Percentiles rank a stretch among this genome's conserved stretches.
Conservation (phyloP, 2,113 vertebrate species). For the Stegostoma tigrinum region DNA sequence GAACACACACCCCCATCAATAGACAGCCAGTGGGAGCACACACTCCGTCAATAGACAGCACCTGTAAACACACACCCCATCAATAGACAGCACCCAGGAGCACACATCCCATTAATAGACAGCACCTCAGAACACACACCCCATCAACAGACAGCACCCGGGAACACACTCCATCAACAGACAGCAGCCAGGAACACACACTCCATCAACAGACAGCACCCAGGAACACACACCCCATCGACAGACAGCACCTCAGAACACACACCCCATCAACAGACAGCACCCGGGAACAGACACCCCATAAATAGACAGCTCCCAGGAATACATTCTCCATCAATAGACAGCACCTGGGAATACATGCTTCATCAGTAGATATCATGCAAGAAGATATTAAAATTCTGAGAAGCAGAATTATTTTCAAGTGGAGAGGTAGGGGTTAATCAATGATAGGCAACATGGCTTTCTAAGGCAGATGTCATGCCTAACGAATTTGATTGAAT, state of each 20-base stretch:
- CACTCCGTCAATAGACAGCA: neutral
- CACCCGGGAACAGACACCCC: too few species aligned
- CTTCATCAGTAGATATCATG: too few species aligned
- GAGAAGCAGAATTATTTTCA: too few species aligned
- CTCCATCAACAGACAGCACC: neutral
- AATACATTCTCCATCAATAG: too few species aligned
- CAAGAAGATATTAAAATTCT: too few species aligned
- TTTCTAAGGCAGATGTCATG: too few species aligned
- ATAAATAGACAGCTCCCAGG: too few species aligned
- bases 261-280: neutral
- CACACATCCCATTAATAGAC: neutral
- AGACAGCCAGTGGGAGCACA: neutral
- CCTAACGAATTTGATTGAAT: too few species aligned
- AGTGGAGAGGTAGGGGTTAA: too few species aligned
- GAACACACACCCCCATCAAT: too few species aligned
- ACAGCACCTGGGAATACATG: too few species aligned
- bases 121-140: neutral
- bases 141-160: neutral
- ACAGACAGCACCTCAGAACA: neutral
- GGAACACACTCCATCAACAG: neutral
- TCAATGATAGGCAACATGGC: too few species aligned
- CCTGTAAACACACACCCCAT: neutral
- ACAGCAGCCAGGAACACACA: neutral
- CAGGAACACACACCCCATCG: neutral
- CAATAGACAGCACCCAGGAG: neutral